Conservation (phyloP, 2,113 vertebrate species). For the Lophotis ruficrista region DNA sequence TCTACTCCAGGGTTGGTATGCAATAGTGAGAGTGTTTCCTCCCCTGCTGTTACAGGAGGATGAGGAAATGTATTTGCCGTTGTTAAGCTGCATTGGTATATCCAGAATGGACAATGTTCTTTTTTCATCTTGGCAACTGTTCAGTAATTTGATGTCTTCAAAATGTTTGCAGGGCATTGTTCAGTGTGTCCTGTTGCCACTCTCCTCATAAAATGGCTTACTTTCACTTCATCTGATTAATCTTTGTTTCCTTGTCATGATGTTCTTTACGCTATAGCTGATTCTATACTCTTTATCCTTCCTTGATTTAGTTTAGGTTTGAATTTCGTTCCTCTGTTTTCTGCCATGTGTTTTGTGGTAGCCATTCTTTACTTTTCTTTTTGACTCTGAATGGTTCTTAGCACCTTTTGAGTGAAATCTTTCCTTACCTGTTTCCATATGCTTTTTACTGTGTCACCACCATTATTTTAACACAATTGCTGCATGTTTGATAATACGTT, state of each 20-base stretch:
- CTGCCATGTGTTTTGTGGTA: not conserved
- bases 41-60: not conserved
- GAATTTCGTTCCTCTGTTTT: not conserved
- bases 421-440: not conserved
- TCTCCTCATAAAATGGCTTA: not conserved
- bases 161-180: not conserved
- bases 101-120: not conserved
- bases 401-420: not conserved
- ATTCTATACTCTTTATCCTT: not conserved
- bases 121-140: not conserved
- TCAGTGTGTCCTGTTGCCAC: not conserved
- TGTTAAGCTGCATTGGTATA: not conserved
- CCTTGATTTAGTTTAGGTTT: not conserved
- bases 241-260: not conserved
- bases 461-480: not conserved
- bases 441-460: not conserved
- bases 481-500: not conserved
- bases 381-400: not conserved
- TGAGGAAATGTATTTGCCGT: not conserved
- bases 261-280: not conserved
- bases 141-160: not conserved
- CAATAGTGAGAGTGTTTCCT: not conserved
- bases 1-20: not conserved
- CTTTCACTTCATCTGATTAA: not conserved
- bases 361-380: not conserved